phyloP scores from a whole-genome alignment of 2,888 invertebrate genomes.

The Kuschelorhynchus macadamiae region DNA sequence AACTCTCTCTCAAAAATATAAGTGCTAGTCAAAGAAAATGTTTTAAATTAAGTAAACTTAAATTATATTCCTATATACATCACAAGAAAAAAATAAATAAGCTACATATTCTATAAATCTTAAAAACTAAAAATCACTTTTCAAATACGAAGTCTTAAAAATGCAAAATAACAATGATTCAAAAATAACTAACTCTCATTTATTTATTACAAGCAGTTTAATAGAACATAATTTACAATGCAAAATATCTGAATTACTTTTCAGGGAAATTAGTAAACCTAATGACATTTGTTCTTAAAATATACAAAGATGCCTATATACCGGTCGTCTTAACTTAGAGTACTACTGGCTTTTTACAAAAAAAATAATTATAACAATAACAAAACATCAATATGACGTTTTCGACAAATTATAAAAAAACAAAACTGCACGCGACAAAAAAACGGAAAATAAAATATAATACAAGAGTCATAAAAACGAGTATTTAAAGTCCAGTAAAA shows the following conservation, averaged over 20 bases:
- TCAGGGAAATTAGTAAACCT: no score
- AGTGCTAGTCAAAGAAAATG: neutral
- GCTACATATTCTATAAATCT: slow-evolving; percentile 58
- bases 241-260: no score
- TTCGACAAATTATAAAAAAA: slow-evolving; percentile 12
- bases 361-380: slow-evolving; percentile 13
- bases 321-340: slow-evolving; percentile 16
- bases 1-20: slow-evolving; percentile 8
- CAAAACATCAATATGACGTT: neutral
- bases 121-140: slow-evolving; percentile 64
- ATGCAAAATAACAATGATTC: slow-evolving; percentile 60
- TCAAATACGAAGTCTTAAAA: slow-evolving; percentile 24
- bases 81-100: slow-evolving; percentile 66
- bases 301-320: slow-evolving; percentile 36
- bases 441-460: slow-evolving; percentile 47
- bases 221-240: no score
- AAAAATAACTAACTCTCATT: slow-evolving; percentile 56
- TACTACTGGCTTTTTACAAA: slow-evolving; percentile 47
- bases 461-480: slow-evolving; percentile 52
- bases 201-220: slow-evolving; percentile 65
- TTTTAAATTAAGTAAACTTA: slow-evolving; percentile 20
- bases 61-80: slow-evolving; percentile 53
- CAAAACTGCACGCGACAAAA: slow-evolving; percentile 34
- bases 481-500: slow-evolving; percentile 62
- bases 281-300: slow-evolving; percentile 14